Percentiles rank a stretch among this genome's conserved stretches.
phyloP scores from a whole-genome alignment of 2,113 vertebrate genomes.

The Dascyllus trimaculatus region DNA sequence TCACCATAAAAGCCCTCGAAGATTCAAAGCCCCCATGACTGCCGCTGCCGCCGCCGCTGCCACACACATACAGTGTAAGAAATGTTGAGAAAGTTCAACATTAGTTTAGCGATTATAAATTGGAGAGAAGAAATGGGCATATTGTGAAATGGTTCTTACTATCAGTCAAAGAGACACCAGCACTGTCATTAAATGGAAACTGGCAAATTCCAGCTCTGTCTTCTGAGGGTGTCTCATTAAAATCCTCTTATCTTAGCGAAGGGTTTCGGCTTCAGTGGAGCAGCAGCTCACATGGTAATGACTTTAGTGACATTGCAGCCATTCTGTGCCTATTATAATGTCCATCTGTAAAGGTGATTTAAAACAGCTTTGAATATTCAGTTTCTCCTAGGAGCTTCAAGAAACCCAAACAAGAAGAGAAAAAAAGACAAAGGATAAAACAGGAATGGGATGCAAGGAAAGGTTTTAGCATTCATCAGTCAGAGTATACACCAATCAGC shows the following conservation, averaged over 20 bases:
- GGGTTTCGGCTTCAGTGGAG: conserved; percentile 62
- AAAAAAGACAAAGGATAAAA: not conserved
- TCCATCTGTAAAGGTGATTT: conserved; percentile 53
- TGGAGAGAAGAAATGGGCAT: conserved; percentile 38
- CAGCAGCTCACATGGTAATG: conserved; percentile 53
- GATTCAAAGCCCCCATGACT: conserved; percentile 22
- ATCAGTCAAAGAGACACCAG: conserved; percentile 69
- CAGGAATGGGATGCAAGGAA: not conserved
- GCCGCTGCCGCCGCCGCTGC: not conserved
- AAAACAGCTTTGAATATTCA: conserved; percentile 18
- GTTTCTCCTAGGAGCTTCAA: conserved; percentile 3
- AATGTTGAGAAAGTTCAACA: conserved; percentile 50
- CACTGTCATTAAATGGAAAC: conserved; percentile 59
- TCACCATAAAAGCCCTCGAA: not conserved
- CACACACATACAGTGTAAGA: not conserved
- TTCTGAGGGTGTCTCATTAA: conserved; percentile 70
- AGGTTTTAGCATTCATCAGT: not conserved
- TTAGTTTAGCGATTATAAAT: conserved; percentile 54
- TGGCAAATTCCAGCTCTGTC: conserved; percentile 48
- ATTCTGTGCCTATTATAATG: conserved; percentile 37
- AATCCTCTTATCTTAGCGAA: conserved; percentile 67
- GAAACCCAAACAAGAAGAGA: conserved; percentile 3
- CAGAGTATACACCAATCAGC: no score
- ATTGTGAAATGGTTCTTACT: conserved; percentile 53
- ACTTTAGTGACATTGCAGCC: conserved; percentile 53